Evolutionary conservation across 2,113 vertebrate genomes (phyloP), one percentile per base, ranked within the genome.

Genomic region (Rattus norvegicus): DNA sequence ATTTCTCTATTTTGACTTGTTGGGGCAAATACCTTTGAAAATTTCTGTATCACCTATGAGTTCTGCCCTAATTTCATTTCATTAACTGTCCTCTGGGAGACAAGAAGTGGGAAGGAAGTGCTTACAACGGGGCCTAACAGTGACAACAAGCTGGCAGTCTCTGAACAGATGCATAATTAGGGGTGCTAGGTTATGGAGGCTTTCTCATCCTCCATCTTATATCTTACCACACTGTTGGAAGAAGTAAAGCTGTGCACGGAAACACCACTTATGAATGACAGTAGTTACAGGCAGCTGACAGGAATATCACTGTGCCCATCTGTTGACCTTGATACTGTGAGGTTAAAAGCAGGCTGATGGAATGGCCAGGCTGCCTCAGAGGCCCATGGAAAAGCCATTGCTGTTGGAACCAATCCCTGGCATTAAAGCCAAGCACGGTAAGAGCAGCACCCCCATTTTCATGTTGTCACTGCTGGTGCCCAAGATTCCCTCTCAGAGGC

Each of bases 401-500:
- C 39, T 99, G 98, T 99, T 99, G 73, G 99, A 99, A 98, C 99
- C 99, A 47, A 99, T 99, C 89, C 99, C 99, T 96, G 99, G 99
- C 97, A 99, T 99, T 98, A 99, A 99, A 97, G 99, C 99, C 2
- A 99, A 99, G 97, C 99, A 99, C 84, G 99, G 99, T 98, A 99
- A 99, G 98, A 98, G 99, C 98, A 99, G 99, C 39, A 99, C 99
- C 92, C 99, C 99, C 99, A 99, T 99, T 99, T 99, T 98, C 99
- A 99, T 12, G 99, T 99, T 98, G 99, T 99, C 98, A 99, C 99
- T 96, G 99, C 99, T 95, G 99, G 99, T 96, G 99, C 99, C 95
- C 99, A 99, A 98, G 99, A 99, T 98, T 99, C 99, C 86, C 99
- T 99, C 97, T 99, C 99, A 98, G 99, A 99, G 98, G 99, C 99